Base-by-base conservation (phyloP, 2,888 invertebrate species). In the Branchellion lobata region DNA sequence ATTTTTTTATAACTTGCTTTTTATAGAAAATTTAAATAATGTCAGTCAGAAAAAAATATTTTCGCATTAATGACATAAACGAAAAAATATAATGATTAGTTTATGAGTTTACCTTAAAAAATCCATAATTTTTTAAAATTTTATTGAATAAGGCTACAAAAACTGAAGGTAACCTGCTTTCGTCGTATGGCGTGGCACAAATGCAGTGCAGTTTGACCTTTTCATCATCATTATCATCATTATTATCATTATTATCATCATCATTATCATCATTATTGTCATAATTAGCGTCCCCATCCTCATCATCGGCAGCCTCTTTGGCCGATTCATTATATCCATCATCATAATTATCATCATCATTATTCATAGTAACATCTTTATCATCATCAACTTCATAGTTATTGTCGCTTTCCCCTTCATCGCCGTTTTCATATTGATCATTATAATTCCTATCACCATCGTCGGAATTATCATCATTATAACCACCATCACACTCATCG, bases 161-260 rank as follows among this genome's bases (percentile, higher is more conserved):
- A n/a, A n/a, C n/a, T n/a, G n/a, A n/a, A n/a, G n/a, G 14, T 57
- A n/a, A 95, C 94, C 96, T 95, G 86, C 95, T 94, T 89, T 96
- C 95, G 88, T 98, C 96, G 87, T 98, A 98, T 21, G 96, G 96
- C 86, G 95, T 95, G 85, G 92, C 91, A 86, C 97, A 97, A 79
- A 95, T 89, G 86, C 96, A 97, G 85, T 95, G 92, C 0, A 96
- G 90, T 79, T 84, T 85, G 57, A 84, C 84, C 74, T 84, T 84
- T n/a, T 83, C 82, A 24, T 33, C 34, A 21, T 57, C 24, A 18
- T 57, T n/a, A 3, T 24, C n/a, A 14, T 24, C 61, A 18, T 57
- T n/a, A 3, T 57, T 57, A 5, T 57, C 24, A 5, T 57, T 18
- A 14, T n/a, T 24, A n/a, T 24, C 61, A 18, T 57, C 61, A 8